Evolutionary conservation across 92 coral and sea anemone genomes (phyloP), one percentile per base, ranked within the genome.

Genomic region (Umimayanthus chanpuru): DNA sequence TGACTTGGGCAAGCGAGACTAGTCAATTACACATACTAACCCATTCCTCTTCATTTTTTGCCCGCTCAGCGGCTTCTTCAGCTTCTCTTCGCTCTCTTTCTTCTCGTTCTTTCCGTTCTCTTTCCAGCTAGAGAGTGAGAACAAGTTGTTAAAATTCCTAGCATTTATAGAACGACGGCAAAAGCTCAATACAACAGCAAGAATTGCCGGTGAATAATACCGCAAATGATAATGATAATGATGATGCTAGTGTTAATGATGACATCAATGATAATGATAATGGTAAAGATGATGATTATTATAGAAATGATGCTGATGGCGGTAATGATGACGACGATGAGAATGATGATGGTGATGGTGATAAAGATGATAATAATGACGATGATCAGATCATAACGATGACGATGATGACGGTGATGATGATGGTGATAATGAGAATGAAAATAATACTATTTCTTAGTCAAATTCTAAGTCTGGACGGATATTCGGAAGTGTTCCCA

Each of bases 41-140:
- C 99, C 99, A 97, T 94, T 97, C 98, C 81, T 95, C 98, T 77
- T 97, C 98, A 61, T 94, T 80, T 82, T 91, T 93, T 65, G 94
- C 93, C 56, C 96, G 86, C 76, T 92, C 93, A 23, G 99, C 93
- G 16, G 99, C 99, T 80, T 97, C 99, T 89, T 97, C 99, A 6
- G 98, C 99, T 75, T 97, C 99, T 81, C 94, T 88, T 72, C 95
- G 92, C 81, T 95, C 93, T 6, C 95, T 92, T 58, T 95, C 98
- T 89, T 95, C 98, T 71, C 94, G 88, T 86, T 93, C 99, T 82
- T 89, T 94, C 53, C 94, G 89, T 86, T 97, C 95, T 49, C 81
- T 82, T 85, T 93, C 96, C 75, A 97, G 93, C 99, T 97, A 66
- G 43, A 82, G 28, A 26, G 12, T 18, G 40, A 85, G 72, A 36